Evolutionary conservation across 35 echinoderm and acorn worm genomes (phyloP).

Genomic region (Apostichopus japonicus): DNA sequence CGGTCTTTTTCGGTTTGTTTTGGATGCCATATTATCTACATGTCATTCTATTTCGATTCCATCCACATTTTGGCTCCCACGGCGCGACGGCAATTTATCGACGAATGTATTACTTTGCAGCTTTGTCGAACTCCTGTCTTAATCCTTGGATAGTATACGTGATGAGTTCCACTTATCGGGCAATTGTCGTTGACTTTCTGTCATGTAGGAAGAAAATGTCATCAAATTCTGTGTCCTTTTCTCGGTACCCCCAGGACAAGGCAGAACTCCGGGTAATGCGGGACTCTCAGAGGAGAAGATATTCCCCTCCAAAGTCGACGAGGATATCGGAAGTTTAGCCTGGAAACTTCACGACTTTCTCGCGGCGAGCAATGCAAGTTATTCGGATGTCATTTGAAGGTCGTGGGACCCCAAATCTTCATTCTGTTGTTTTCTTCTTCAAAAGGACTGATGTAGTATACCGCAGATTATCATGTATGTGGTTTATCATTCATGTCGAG

Average conservation of each 20-base stretch:
- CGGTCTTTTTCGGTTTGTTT: conserved; percentile 65
- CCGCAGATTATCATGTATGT: too few relatives aligned
- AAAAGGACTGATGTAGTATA: too few relatives aligned
- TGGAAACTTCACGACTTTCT: too few relatives aligned
- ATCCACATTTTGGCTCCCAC: background rate
- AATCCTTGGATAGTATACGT: conserved; percentile 80
- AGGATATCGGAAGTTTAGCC: conserved; percentile 2
- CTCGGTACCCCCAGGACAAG: conserved; percentile 9
- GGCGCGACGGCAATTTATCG: conserved; percentile 20
- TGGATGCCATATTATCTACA: conserved; percentile 76
- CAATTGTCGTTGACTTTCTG: conserved; percentile 49
- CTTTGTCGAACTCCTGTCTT: conserved; percentile 76
- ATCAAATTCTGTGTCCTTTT: background rate
- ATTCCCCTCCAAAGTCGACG: conserved; percentile 1
- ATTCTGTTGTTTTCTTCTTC: too few relatives aligned
- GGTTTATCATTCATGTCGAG: too few relatives aligned
- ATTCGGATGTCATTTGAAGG: too few relatives aligned
- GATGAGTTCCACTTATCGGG: conserved; percentile 79
- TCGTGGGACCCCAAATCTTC: too few relatives aligned
- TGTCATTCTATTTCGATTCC: conserved; percentile 71
- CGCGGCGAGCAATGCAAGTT: too few relatives aligned
- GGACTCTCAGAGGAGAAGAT: conserved; percentile 6
- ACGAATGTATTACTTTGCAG: conserved; percentile 67
- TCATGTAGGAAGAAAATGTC: conserved; percentile 43
- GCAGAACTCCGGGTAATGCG: background rate